Evolutionary conservation across 2,888 invertebrate genomes (phyloP), one percentile per base, ranked within the genome.

Genomic region (Tipula unca): DNA sequence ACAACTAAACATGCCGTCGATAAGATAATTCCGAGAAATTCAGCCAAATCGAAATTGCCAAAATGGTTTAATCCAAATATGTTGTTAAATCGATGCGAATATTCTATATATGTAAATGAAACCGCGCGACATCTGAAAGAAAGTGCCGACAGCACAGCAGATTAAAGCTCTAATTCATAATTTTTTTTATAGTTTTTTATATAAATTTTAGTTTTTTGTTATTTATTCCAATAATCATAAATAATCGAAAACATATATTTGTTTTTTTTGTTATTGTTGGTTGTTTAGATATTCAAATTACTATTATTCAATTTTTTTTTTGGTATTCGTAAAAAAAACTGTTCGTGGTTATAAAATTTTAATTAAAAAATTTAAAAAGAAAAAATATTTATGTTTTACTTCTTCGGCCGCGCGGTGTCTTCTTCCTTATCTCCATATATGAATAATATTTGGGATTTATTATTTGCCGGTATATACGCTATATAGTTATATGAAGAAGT

Each of bases 221-320:
- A 10, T 69, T 10, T 13, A 69, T 69, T 20, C 69, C 69, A 69
- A 69, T 69, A 69, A 25, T 25, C 69, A 69, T 69, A 69, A 69
- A 69, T 69, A 69, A 69, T 69, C 69, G 69, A 69, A 69, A 69
- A 69, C 69, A 69, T 14, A 69, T 69, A 69, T 69, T 69, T 69
- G 69, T 69, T 69, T 69, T 25, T 20, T 48, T 48, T 48, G 17
- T 25, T 20, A 17, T 48, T 48, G 17, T 48, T 48, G 8, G 69
- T 13, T 69, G 69, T 69, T 69, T 69, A 69, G 69, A 69, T 69
- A 69, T 69, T 69, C 69, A 69, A 69, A 69, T 69, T 69, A 69
- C 25, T 69, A 69, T 69, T 69, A 10, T 32, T 32, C 6, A 32
- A 32, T 69, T 10, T 25, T 69, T n/a, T n/a, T 20, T 69, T 20